phyloP scores from a whole-genome alignment of 1,140 invertebrate species.

The Fopius arisanus region DNA sequence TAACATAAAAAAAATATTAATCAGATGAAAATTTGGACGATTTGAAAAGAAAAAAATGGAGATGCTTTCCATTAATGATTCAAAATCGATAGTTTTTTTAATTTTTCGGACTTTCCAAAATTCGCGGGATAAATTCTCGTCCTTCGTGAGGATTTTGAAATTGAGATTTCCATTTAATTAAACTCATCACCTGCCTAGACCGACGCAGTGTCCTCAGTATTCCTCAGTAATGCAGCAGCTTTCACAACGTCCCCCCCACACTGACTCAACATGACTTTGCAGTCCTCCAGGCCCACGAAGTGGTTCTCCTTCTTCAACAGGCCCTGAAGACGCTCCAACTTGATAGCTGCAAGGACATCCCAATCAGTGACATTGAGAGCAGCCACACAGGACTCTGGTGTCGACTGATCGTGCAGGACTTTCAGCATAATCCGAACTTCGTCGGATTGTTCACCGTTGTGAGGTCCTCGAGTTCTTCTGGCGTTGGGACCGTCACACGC shows the following conservation, averaged over 20 bases:
- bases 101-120: too few relatives aligned
- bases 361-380: slow-evolving; percentile 86
- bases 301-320: slow-evolving; percentile 65
- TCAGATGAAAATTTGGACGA: too few relatives aligned
- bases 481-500: slow-evolving; percentile 82
- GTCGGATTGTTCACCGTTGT: slow-evolving; percentile 84
- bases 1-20: too few relatives aligned
- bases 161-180: too few relatives aligned
- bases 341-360: slow-evolving; percentile 90
- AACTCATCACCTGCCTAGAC: slow-evolving; percentile 42
- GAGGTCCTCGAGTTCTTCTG: slow-evolving; percentile 71
- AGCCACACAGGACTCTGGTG: slow-evolving; percentile 79
- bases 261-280: slow-evolving; percentile 57
- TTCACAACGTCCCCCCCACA: slow-evolving; percentile 59
- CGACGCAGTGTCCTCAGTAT: slow-evolving; percentile 57
- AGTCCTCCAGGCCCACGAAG: slow-evolving; percentile 56
- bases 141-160: too few relatives aligned
- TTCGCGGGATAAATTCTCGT: too few relatives aligned
- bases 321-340: slow-evolving; percentile 80
- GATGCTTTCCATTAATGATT: too few relatives aligned
- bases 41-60: too few relatives aligned
- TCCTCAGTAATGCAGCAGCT: slow-evolving; percentile 55
- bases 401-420: slow-evolving; percentile 83
- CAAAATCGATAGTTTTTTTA: too few relatives aligned
- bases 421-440: slow-evolving; percentile 92